phyloP scores from a whole-genome alignment of 1,140 invertebrate species.

The Brachionus angularis region DNA sequence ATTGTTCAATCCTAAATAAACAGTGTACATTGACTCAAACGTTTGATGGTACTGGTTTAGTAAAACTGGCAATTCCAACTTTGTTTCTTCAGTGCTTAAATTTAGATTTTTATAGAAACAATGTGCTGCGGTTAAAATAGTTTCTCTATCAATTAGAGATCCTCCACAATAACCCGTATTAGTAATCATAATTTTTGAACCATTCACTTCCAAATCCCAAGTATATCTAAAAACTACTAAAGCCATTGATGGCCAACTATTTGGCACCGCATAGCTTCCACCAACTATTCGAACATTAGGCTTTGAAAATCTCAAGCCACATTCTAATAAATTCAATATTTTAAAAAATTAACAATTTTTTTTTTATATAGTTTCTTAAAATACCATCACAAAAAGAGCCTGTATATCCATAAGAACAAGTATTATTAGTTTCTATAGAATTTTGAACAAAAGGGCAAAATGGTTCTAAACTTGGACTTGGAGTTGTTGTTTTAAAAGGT shows the following conservation, averaged over 20 bases:
- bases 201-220: neutral
- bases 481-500: too few relatives aligned
- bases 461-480: too few relatives aligned
- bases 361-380: neutral
- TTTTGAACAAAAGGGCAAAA: too few relatives aligned
- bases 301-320: neutral
- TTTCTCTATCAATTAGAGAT: slow-evolving; percentile 67
- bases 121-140: slow-evolving; percentile 71
- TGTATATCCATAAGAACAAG: neutral
- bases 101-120: slow-evolving; percentile 59
- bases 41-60: neutral
- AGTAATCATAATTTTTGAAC: neutral
- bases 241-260: slow-evolving; percentile 31
- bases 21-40: neutral
- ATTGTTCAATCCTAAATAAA: slow-evolving; percentile 5
- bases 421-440: too few relatives aligned
- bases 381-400: neutral
- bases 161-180: slow-evolving; percentile 64
- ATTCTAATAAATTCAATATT: neutral
- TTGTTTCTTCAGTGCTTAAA: neutral
- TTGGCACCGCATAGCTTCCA: neutral
- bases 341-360: neutral
- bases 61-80: neutral
- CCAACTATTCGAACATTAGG: slow-evolving; percentile 17
- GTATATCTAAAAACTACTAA: slow-evolving; percentile 8